Conservation (phyloP, 2,797 vertebrate species). For the Xenentodon cancila region DNA sequence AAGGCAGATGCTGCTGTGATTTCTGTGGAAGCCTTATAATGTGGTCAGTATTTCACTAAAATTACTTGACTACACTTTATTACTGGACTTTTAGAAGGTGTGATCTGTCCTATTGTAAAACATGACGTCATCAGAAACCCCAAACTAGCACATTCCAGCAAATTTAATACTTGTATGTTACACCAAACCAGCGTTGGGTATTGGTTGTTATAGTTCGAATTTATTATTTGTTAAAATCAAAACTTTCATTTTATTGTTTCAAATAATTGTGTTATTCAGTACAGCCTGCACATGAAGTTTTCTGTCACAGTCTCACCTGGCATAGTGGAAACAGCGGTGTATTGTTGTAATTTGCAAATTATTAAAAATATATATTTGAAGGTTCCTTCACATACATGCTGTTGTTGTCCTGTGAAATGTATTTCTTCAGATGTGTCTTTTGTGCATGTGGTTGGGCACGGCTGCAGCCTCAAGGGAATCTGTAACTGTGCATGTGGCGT, state of each 20-base stretch:
- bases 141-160: background rate
- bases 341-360: background rate
- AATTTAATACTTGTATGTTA: background rate
- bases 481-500: conserved; percentile 23
- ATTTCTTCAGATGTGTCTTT: conserved; percentile 15
- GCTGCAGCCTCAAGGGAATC: conserved; percentile 39
- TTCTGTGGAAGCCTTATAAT: background rate
- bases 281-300: no score
- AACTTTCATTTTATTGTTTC: no score
- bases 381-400: conserved; percentile 21
- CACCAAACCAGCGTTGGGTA: background rate
- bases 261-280: no score
- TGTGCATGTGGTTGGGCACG: conserved; percentile 29
- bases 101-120: no score
- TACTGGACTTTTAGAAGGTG: no score
- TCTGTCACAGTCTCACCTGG: conserved; percentile 30
- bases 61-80: no score
- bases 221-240: no score
- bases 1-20: conserved; percentile 23
- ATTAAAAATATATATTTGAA: background rate
- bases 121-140: background rate
- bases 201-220: no score
- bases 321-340: background rate
- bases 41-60: conserved; percentile 8
- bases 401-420: conserved; percentile 30